Percentiles rank a stretch among this genome's conserved stretches.
Conservation (phyloP, 2,888 invertebrate species). For the Saturnia pavonia region DNA sequence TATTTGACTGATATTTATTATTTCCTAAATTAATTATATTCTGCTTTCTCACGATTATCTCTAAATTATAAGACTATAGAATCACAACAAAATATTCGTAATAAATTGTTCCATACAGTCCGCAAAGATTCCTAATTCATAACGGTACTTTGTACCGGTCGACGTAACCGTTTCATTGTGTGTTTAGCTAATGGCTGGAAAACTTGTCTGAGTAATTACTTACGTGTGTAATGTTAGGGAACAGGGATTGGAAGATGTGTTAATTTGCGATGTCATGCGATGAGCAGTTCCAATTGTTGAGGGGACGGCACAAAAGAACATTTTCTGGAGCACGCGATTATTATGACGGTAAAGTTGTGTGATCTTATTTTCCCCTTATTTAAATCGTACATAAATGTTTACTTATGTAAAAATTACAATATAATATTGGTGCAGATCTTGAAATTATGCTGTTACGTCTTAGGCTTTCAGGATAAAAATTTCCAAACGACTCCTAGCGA, state of each 20-base stretch:
- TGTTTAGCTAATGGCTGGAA: constrained; percentile 30
- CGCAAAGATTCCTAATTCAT: constrained; percentile 12
- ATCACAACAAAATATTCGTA: neutral
- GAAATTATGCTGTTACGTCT: neutral
- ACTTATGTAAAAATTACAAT: neutral
- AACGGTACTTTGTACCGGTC: constrained; percentile 14
- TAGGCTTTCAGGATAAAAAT: neutral
- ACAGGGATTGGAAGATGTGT: constrained; percentile 61
- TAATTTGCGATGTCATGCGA: constrained; percentile 78
- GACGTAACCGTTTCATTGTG: constrained; percentile 15
- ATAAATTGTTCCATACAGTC: neutral
- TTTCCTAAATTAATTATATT: too few relatives aligned
- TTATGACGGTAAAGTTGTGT: constrained; percentile 26
- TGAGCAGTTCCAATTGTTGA: constrained; percentile 58
- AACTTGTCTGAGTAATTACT: constrained; percentile 44
- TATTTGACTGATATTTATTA: neutral
- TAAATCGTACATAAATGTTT: neutral
- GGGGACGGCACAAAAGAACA: constrained; percentile 46
- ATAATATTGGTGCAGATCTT: neutral
- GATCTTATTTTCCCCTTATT: neutral
- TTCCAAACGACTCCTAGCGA: neutral
- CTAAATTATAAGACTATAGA: neutral
- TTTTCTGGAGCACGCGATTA: constrained; percentile 41
- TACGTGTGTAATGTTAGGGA: constrained; percentile 44
- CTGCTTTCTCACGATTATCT: neutral